These are phyloP conservation scores for Yponomeuta evonymella DNA, from an alignment of 2,888 invertebrate species.

Conservation along the genomic window DNA sequence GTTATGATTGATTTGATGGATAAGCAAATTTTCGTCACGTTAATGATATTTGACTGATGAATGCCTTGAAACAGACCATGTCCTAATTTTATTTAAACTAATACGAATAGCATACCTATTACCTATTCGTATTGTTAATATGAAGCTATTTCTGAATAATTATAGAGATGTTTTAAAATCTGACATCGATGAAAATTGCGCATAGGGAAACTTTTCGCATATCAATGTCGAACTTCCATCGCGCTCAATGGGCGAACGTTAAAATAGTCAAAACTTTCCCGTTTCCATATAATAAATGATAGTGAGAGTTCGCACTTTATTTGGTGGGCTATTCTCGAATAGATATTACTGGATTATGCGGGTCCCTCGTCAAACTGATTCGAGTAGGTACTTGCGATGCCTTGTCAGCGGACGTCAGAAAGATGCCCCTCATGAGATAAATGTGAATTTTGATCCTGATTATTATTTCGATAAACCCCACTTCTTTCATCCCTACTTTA, in stretches of 20 bases:
- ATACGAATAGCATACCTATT: no score
- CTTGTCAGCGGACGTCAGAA: conserved; percentile 12
- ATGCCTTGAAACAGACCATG: no score
- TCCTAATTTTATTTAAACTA: no score
- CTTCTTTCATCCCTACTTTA: no score
- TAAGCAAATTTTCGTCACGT: no score
- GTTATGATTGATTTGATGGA: no score
- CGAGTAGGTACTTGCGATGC: not conserved
- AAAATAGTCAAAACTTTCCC: not conserved
- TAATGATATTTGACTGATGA: no score
- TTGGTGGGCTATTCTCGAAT: conserved; percentile 26
- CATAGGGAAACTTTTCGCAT: not conserved
- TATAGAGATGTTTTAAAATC: not conserved
- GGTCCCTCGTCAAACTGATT: conserved; percentile 8
- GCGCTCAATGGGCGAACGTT: conserved; percentile 31
- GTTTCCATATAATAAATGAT: not conserved
- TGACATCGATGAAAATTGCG: not conserved
- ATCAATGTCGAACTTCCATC: not conserved
- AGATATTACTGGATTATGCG: conserved; percentile 6
- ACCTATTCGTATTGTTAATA: no score
- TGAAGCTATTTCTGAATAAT: no score
- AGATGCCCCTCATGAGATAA: conserved; percentile 1
- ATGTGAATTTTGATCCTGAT: conserved; percentile 9
- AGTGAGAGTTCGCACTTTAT: not conserved
- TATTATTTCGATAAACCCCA: not conserved